These are phyloP conservation scores for Lepus europaeus DNA, from an alignment of 2,113 vertebrate species.

Conservation along the genomic window DNA sequence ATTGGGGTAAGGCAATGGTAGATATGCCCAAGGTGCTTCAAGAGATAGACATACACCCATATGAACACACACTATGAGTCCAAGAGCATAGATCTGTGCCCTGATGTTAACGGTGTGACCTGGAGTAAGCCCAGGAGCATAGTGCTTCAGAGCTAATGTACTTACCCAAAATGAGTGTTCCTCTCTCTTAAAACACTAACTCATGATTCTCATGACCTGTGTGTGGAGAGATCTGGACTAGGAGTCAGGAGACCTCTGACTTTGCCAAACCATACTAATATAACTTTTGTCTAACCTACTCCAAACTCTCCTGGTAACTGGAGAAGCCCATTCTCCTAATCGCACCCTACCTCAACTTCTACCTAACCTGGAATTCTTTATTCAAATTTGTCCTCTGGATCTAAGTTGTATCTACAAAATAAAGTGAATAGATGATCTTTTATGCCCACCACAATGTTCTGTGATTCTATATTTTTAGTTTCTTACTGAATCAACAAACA, in stretches of 20 bases:
- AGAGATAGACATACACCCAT: background rate
- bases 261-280: background rate
- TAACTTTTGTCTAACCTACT: background rate
- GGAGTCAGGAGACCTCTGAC: background rate
- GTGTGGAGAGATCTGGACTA: background rate
- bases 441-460: background rate
- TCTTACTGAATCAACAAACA: background rate
- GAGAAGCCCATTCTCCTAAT: background rate
- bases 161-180: background rate
- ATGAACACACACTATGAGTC: background rate
- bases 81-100: background rate
- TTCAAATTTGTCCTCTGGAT: background rate
- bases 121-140: background rate
- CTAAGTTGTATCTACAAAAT: background rate
- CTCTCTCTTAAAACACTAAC: background rate
- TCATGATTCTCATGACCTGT: background rate
- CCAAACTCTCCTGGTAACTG: background rate
- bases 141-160: background rate
- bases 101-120: background rate
- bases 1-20: background rate
- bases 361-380: background rate
- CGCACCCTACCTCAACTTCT: background rate
- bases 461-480: background rate
- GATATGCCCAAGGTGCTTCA: background rate
- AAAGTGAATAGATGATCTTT: background rate